Conservation (phyloP, 1,140 invertebrate species). For the Apis cerana region DNA sequence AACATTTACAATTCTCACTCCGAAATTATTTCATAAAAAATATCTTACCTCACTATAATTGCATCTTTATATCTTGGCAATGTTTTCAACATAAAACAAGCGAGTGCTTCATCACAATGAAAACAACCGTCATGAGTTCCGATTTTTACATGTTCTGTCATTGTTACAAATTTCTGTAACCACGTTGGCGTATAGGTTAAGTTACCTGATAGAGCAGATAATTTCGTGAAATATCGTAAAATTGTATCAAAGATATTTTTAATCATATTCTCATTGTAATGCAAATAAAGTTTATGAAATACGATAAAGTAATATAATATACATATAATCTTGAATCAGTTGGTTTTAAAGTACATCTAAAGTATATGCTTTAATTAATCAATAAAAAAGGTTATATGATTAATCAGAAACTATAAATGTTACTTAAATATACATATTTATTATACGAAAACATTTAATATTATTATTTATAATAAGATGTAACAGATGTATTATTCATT, state of each 20-base stretch:
- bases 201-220: not conserved
- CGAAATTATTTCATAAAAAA: not conserved
- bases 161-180: not conserved
- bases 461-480: too few relatives aligned
- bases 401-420: not conserved
- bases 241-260: not conserved
- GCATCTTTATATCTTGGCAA: constrained; percentile 92
- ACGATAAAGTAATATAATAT: too few relatives aligned
- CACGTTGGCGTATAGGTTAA: constrained; percentile 5
- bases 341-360: too few relatives aligned
- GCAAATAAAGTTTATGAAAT: not conserved
- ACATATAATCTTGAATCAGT: too few relatives aligned
- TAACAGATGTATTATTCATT: too few relatives aligned
- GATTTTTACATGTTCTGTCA: constrained; percentile 80
- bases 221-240: not conserved
- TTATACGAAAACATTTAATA: too few relatives aligned
- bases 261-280: not conserved
- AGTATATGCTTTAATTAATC: too few relatives aligned
- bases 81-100: constrained; percentile 93
- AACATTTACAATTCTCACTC: not conserved
- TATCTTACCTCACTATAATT: constrained; percentile 87
- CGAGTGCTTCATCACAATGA: constrained; percentile 98
- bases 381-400: too few relatives aligned
- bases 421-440: too few relatives aligned
- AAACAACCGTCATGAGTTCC: constrained; percentile 92